A percentile compares a stretch with the other conserved stretches of the same genome.
Conservation (phyloP, 2,797 vertebrate genomes). For the Halcyon smyrnensis region DNA sequence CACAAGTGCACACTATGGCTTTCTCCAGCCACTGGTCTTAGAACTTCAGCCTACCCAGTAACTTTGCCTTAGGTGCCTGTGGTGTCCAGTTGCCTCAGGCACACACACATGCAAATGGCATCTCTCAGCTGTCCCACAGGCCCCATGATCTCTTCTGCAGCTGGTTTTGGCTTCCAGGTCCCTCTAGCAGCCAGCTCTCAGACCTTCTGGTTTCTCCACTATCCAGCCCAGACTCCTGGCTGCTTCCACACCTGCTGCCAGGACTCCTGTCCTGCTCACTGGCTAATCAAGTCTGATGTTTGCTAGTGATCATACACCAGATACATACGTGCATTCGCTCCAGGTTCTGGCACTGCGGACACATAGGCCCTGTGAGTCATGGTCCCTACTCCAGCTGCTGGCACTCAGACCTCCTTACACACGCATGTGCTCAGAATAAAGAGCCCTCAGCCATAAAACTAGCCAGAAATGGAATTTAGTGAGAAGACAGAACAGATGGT, state of each 20-base stretch:
- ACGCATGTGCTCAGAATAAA: not conserved
- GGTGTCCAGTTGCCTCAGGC: not conserved
- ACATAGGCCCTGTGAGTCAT: not conserved
- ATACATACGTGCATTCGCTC: not conserved
- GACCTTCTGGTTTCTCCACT: not conserved
- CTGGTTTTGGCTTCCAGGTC: not conserved
- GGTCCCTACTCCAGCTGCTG: not conserved
- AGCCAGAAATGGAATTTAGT: not conserved
- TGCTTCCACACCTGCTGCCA: not conserved
- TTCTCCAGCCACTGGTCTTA: not conserved
- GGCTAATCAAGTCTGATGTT: not conserved
- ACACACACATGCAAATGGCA: not conserved
- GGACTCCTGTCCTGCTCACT: not conserved
- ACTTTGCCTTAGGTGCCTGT: not conserved
- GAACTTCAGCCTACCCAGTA: not conserved
- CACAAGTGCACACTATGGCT: rapidly evolving
- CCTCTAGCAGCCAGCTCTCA: not conserved
- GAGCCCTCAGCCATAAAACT: not conserved
- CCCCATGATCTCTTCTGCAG: rapidly evolving
- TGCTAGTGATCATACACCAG: not conserved
- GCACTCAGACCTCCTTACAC: not conserved
- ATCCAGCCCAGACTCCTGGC: not conserved
- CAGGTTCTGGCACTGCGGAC: not conserved
- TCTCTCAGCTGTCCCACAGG: not conserved
- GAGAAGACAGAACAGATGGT: not conserved